These are phyloP conservation scores for Plectropomus leopardus DNA, from an alignment of 2,113 vertebrate species.

Conservation along the genomic window DNA sequence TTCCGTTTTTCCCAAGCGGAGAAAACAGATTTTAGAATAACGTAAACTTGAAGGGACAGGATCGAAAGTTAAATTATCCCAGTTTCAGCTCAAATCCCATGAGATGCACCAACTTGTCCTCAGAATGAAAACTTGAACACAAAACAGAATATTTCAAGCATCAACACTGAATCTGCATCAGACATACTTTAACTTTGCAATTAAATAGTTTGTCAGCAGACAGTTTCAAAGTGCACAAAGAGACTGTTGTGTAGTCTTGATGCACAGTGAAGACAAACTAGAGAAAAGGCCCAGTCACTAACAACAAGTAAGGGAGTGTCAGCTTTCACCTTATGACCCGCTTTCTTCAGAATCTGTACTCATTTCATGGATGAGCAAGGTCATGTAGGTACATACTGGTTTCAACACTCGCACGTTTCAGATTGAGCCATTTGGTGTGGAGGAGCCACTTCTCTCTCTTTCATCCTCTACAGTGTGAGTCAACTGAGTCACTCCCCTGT, in stretches of 20 bases:
- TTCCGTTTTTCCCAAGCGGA: background rate
- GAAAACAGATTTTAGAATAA: background rate
- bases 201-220: background rate
- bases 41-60: background rate
- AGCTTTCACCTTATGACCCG: constrained; percentile 1
- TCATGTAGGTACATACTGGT: background rate
- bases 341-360: constrained; percentile 19
- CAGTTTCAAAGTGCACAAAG: background rate
- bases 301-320: background rate
- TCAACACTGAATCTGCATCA: background rate
- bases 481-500: constrained; percentile 63
- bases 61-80: background rate
- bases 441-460: constrained; percentile 59
- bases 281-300: background rate
- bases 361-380: background rate
- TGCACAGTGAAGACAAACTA: background rate
- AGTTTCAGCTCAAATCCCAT: background rate
- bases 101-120: background rate
- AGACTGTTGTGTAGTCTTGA: background rate
- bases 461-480: constrained; percentile 63
- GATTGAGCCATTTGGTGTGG: constrained; percentile 65
- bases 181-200: background rate
- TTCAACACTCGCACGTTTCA: constrained; percentile 17
- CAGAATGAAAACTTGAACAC: background rate
- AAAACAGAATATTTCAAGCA: background rate